phyloP scores from a whole-genome alignment of 1,140 invertebrate genomes.

The Coelopa frigida region DNA sequence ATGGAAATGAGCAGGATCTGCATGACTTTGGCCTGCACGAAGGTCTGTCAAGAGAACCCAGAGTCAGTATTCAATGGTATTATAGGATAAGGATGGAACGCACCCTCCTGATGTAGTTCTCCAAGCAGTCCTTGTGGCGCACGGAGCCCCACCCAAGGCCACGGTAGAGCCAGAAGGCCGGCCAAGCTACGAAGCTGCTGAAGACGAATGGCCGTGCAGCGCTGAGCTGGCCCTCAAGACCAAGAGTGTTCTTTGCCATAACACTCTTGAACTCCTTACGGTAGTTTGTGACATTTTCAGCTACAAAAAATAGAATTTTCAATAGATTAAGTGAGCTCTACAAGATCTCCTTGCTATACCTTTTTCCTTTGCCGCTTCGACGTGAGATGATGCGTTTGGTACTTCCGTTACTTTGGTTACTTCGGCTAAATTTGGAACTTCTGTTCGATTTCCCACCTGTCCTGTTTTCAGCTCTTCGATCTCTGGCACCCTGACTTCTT shows the following conservation, averaged over 20 bases:
- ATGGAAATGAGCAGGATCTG: slow-evolving; percentile 15
- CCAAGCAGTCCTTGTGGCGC: slow-evolving; percentile 20
- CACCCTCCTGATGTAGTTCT: slow-evolving; percentile 27
- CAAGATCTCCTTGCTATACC: background rate
- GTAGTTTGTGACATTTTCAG: slow-evolving; percentile 2
- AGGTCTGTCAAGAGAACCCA: slow-evolving; percentile 20
- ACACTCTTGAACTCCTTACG: slow-evolving; percentile 12
- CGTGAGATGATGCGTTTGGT: background rate
- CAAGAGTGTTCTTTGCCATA: slow-evolving; percentile 22
- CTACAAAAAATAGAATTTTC: slow-evolving; percentile 4
- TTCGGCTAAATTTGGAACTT: background rate
- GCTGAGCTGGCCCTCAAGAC: slow-evolving; percentile 21
- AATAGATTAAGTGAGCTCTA: background rate
- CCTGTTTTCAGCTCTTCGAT: too few relatives aligned
- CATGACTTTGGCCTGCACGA: slow-evolving; percentile 28
- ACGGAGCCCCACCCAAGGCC: slow-evolving; percentile 22
- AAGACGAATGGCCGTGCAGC: slow-evolving; percentile 23
- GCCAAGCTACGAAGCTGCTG: slow-evolving; percentile 27
- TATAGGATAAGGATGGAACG: background rate
- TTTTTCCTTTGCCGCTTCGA: background rate
- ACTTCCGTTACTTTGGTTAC: background rate
- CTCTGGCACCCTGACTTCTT: too few relatives aligned
- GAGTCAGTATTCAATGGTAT: background rate
- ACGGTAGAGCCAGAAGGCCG: slow-evolving; percentile 29
- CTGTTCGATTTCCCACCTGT: too few relatives aligned